Evolutionary conservation across 2,888 invertebrate genomes (phyloP), one percentile per base, ranked within the genome.

Genomic region (Dexiosoma caninum): DNA sequence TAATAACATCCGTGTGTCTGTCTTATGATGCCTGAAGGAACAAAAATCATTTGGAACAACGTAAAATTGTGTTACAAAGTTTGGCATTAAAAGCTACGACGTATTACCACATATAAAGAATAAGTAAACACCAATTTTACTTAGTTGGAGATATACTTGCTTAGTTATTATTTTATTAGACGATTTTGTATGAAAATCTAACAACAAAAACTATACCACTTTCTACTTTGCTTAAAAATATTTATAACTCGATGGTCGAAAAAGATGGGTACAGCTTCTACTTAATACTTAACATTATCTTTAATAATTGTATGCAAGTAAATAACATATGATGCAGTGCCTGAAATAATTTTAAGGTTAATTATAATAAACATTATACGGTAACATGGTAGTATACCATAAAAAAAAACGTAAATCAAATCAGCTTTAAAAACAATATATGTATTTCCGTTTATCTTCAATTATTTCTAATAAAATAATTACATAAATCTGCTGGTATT

Each of bases 131-230:
- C 5, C n/a, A 4, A 37, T 10, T 40, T 8, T 16, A 51, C 27
- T 35, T 12, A 23, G 35, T 32, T 59, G 30, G 21, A 14, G 9
- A 30, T 51, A 30, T 16, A 30, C 12, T 4, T 37, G 1, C 30
- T 19, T 27, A 6, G 51, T 40, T 67, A 67, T 60, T 60, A 71
- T 30, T 37, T 71, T 71, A 51, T 60, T 40, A 71, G 7, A 21
- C 21, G 30, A 60, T 19, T 16, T 46, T 10, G 57, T 69, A 69
- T 32, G 21, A 67, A 67, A 40, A 49, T 49, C 59, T 21, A 59
- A 37, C 46, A 27, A 30, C 40, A 49, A 19, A 62, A 40, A 62
- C 51, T 53, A 42, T 40, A 72, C 71, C 71, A 62, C 71, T 72
- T 51, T 72, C 32, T 21, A 35, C 53, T 71, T 72, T 51, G 16